Evolutionary conservation across 2,797 vertebrate genomes (phyloP).

Genomic region (Crocidura indochinensis): DNA sequence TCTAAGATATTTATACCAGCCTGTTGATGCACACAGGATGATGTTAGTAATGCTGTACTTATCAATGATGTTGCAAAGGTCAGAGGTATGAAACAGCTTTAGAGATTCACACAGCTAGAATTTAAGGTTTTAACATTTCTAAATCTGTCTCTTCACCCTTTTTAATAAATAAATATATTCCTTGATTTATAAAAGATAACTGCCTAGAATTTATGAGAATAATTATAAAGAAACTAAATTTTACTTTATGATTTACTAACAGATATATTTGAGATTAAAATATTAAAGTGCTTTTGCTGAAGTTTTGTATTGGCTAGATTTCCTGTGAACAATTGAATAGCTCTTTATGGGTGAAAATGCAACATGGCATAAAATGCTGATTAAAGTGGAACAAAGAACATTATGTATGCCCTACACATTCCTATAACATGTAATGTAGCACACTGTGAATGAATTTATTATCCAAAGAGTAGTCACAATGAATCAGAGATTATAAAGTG

Average conservation of each 20-base stretch:
- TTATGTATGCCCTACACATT: conserved; percentile 60
- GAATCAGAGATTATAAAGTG: conserved; percentile 74
- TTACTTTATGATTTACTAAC: conserved; percentile 20
- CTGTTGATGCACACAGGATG: fast-evolving
- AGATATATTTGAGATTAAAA: conserved; percentile 54
- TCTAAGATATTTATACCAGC: fast-evolving
- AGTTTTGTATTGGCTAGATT: neutral
- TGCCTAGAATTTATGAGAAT: conserved; percentile 25
- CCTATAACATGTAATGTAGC: conserved; percentile 59
- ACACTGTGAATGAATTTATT: conserved; percentile 73
- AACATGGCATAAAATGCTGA: conserved; percentile 63
- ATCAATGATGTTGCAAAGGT: fast-evolving
- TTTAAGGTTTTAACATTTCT: neutral
- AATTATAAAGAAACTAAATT: conserved; percentile 54
- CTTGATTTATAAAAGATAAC: conserved; percentile 28
- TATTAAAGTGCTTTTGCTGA: conserved; percentile 38
- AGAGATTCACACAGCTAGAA: too few species aligned
- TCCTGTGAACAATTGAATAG: conserved; percentile 39
- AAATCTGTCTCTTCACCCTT: neutral
- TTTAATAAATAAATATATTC: conserved; percentile 4
- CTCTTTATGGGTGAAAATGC: conserved; percentile 55
- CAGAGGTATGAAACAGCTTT: neutral
- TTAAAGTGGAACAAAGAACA: conserved; percentile 27
- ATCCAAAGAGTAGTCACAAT: conserved; percentile 57
- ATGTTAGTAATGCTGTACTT: fast-evolving